These are phyloP conservation scores for Pteropus rufus DNA, from an alignment of 2,797 vertebrate species.

Conservation along the genomic window DNA sequence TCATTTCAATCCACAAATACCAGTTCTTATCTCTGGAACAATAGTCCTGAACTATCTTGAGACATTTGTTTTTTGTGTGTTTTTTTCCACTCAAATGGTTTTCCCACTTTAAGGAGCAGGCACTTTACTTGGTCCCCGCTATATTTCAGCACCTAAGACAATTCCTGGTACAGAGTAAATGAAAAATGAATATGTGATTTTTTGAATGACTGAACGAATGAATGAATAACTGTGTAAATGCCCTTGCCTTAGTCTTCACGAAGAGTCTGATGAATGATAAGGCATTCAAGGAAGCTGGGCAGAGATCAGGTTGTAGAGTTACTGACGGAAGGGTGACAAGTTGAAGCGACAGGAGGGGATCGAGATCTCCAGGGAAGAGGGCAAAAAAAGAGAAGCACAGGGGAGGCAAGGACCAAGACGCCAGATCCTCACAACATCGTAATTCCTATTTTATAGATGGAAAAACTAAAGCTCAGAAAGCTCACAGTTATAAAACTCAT, in stretches of 20 bases:
- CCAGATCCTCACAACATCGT: neutral
- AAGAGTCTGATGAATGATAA: neutral
- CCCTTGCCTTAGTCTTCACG: neutral
- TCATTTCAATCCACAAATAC: neutral
- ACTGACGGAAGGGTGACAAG: neutral
- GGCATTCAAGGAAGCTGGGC: neutral
- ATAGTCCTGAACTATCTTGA: neutral
- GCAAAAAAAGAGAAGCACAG: neutral
- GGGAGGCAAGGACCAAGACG: neutral
- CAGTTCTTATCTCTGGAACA: neutral
- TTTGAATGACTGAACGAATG: neutral
- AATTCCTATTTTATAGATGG: neutral
- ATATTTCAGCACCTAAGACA: neutral
- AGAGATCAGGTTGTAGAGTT: neutral
- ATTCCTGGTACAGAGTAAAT: neutral
- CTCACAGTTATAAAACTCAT: neutral
- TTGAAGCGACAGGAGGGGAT: neutral
- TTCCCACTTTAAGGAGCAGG: neutral
- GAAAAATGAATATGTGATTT: neutral
- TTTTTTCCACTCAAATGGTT: neutral
- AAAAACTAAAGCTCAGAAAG: neutral
- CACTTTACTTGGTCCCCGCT: neutral
- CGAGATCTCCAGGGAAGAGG: neutral
- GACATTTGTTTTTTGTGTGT: neutral
- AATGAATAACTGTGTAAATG: neutral